Base-by-base conservation (phyloP, 64 coral and sea anemone species). In the Stichodactyla mertensii region DNA sequence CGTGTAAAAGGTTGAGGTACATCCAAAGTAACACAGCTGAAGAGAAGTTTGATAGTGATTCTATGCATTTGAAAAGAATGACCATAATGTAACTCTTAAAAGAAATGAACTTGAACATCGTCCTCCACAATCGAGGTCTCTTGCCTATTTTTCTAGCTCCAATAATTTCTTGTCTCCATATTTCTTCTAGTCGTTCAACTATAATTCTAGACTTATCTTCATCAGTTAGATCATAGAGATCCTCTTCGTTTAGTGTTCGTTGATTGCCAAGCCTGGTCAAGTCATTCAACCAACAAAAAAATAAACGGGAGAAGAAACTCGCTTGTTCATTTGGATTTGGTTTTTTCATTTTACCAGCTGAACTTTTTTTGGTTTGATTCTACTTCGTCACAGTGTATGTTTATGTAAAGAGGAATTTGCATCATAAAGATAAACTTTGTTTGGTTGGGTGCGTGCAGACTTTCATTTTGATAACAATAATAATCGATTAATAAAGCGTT, bases 121-220 rank as follows among this genome's bases (percentile, higher is more conserved):
- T 45, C 66, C 52, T 89, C 87, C 87, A 89, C 10, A 89, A 28
- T 18, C 79, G 59, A 23, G 87, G 87, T 61, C 66, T 80, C n/a
- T 52, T 89, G 6, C 56, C 52, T 20, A n/a, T n/a, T 12, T 51
- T 18, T 62, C 26, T 28, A n/a, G 57, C 51, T 23, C 0, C 6
- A 5, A 19, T 82, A 19, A 52, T 12, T 62, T 89, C 87, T 12
- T 61, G 26, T 3, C 54, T 8, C 87, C 87, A 89, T n/a, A 59
- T 57, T 7, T 78, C 23, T 52, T 89, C 87, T 14, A 66, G 51
- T 2, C 51, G 26, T 3, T 18, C 14, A 6, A 83, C 74, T 20
- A 82, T 56, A 15, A 20, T 11, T n/a, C 82, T 59, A 5, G 87
- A 24, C 20, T 66, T 16, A 61, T 81, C 61, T 52, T 16, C 15